Evolutionary conservation across 2,113 vertebrate species (phyloP).

Genomic region (Ascaphus truei): DNA sequence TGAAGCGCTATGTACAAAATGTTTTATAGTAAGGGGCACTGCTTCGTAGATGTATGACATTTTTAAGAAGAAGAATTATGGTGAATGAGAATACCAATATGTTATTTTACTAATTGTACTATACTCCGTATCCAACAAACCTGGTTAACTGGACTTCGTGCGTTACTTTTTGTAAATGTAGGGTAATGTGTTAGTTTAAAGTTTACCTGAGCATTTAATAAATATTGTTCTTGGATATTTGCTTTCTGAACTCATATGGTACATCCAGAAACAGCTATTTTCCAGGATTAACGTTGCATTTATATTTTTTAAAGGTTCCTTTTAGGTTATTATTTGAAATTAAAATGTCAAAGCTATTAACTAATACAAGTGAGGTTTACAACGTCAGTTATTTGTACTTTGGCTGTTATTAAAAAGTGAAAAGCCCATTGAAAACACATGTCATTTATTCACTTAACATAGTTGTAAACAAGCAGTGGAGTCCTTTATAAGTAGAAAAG

Average conservation of each 20-base stretch:
- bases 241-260: background rate
- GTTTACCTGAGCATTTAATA: background rate
- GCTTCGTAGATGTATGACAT: too few relatives aligned
- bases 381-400: background rate
- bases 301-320: background rate
- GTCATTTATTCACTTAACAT: background rate
- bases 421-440: slow-evolving; percentile 1
- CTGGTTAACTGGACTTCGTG: background rate
- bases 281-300: background rate
- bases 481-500: background rate
- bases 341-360: background rate
- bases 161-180: too few relatives aligned
- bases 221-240: background rate
- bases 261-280: background rate
- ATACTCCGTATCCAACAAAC: background rate
- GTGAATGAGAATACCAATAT: too few relatives aligned
- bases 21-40: too few relatives aligned
- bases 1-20: too few relatives aligned
- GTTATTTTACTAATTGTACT: background rate
- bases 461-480: background rate
- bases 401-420: slow-evolving; percentile 7
- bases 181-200: background rate
- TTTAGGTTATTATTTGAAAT: background rate
- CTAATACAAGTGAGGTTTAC: slow-evolving; percentile 1
- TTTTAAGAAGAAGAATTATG: too few relatives aligned